Evolutionary conservation across 1,140 invertebrate genomes (phyloP), one percentile per base, ranked within the genome.

Genomic region (Drosophila varians): DNA sequence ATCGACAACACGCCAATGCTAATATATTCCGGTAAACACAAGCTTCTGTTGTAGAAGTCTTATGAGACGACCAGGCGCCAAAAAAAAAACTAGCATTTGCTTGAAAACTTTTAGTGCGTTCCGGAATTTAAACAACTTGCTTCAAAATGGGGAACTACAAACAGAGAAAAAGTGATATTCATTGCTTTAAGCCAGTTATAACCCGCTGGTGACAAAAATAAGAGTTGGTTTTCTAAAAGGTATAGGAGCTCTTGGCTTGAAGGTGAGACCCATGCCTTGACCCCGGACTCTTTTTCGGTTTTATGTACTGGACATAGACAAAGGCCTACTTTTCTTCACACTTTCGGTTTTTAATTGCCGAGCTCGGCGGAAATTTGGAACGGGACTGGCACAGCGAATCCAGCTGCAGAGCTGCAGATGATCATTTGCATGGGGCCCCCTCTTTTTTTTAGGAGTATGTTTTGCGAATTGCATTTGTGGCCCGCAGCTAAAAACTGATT

Each of bases 341-440:
- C 80, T 84, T 84, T 84, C 80, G 62, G 49, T 84, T 84, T 77
- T 84, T 86, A 84, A 86, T 84, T 80, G 76, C 61, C 28, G 14
- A 5, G 43, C 23, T 38, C 34, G 36, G 45, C 65, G 6, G 38
- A 23, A 38, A 84, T 34, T 65, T 66, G 62, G 60, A 84, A 72
- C 51, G 48, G 49, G 74, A 52, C 42, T 28, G 31, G 48, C 60
- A 54, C 52, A 62, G 36, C 52, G 40, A 62, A 69, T 75, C 77
- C 69, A 34, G 55, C 52, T 58, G 75, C 75, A 48, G 53, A 58
- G 70, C 51, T 12, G 48, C 28, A 11, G 51, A n/a, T n/a, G 71
- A 86, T 86, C 76, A 87, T 87, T 86, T 87, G 82, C 82, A 87
- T 87, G 87, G 82, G 82, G 87, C 77, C 31, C 14, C 8, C 12